Evolutionary conservation across 1,140 invertebrate species (phyloP).

Genomic region (Tenebrio molitor): DNA sequence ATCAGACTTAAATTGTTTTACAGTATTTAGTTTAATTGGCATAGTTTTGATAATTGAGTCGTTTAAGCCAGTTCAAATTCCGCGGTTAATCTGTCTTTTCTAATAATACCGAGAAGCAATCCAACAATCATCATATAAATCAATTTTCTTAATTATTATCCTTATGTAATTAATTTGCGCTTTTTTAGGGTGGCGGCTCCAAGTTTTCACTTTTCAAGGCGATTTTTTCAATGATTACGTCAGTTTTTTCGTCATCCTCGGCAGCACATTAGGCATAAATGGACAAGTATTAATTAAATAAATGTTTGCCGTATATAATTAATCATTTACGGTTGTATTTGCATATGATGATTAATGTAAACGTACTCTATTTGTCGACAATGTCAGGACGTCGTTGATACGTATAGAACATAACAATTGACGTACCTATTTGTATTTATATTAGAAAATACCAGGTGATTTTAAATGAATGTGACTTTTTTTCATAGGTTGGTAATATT

Average conservation of each 20-base stretch:
- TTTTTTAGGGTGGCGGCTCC: conserved; percentile 46
- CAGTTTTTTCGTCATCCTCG: conserved; percentile 50
- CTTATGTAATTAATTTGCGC: conserved; percentile 1
- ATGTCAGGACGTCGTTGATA: too few species aligned
- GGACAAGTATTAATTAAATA: not conserved
- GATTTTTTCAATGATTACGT: conserved; percentile 51
- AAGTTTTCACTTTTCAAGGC: conserved; percentile 53
- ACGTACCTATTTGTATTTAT: too few species aligned
- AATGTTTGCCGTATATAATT: too few species aligned
- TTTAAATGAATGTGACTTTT: too few species aligned
- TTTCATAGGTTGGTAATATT: too few species aligned
- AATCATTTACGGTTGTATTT: too few species aligned
- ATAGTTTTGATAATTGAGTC: conserved; percentile 13
- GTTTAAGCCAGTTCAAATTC: not conserved
- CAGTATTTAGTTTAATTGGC: conserved; percentile 11
- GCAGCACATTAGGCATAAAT: conserved; percentile 9
- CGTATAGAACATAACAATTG: too few species aligned
- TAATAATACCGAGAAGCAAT: not conserved
- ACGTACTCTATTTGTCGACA: too few species aligned
- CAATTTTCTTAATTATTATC: not conserved
- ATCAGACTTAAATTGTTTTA: not conserved
- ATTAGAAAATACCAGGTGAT: too few species aligned
- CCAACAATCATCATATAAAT: conserved; percentile 8
- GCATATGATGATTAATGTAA: too few species aligned
- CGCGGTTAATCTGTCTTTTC: not conserved